Conservation (phyloP, 2,113 vertebrate species). For the Sapayoa aenigma region DNA sequence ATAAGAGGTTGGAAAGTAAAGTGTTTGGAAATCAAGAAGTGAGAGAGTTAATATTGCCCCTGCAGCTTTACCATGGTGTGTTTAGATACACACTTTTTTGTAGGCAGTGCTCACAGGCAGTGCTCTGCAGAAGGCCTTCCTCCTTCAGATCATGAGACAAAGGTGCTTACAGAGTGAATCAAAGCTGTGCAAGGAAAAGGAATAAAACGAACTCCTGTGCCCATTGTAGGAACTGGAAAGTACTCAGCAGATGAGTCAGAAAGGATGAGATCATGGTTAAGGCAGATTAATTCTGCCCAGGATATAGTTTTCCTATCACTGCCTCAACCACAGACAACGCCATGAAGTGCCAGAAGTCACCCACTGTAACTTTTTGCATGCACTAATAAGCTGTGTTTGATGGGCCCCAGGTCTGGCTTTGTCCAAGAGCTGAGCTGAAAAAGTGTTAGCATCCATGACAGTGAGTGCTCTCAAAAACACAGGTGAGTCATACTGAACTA, state of each 20-base stretch:
- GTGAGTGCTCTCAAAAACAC: background rate
- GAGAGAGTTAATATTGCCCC: background rate
- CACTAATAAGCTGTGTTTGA: rapidly evolving
- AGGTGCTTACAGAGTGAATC: background rate
- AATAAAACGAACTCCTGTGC: background rate
- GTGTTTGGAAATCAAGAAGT: background rate
- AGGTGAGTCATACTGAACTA: too few species aligned
- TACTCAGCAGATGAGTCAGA: background rate
- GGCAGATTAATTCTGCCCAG: background rate
- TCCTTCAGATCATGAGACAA: background rate
- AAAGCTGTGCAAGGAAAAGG: background rate
- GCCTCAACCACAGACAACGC: background rate
- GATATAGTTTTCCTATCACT: background rate
- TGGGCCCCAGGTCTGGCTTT: background rate
- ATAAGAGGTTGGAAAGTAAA: background rate
- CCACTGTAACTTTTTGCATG: background rate
- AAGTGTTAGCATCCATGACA: rapidly evolving
- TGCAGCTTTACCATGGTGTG: background rate
- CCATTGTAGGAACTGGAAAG: background rate
- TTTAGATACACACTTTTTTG: background rate
- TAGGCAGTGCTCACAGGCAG: background rate
- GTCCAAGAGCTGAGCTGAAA: background rate
- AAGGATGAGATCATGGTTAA: slow-evolving; percentile 12
- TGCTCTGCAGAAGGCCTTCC: background rate
- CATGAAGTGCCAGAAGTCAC: background rate